Evolutionary conservation across 2,888 invertebrate species (phyloP).

Genomic region (Anthophora plumipes): DNA sequence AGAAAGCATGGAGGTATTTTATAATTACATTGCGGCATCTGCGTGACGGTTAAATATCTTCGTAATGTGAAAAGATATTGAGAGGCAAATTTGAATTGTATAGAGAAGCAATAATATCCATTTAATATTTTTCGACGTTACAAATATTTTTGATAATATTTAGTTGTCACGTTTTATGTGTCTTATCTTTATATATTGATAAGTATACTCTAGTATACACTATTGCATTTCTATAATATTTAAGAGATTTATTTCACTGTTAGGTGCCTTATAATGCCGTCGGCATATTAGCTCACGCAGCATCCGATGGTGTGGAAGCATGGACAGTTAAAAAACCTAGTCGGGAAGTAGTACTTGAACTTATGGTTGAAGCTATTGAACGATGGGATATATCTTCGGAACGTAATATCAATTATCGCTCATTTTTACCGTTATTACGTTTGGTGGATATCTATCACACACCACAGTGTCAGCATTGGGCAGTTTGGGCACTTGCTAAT

Average conservation of each 20-base stretch:
- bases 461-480: conserved; percentile 97
- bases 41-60: no score
- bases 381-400: conserved; percentile 95
- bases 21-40: neutral
- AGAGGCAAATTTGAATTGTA: no score
- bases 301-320: conserved; percentile 93
- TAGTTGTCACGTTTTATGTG: no score
- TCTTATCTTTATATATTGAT: neutral
- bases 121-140: no score
- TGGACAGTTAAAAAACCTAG: conserved; percentile 92
- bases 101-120: no score
- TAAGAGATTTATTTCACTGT: conserved; percentile 14
- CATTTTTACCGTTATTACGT: conserved; percentile 96
- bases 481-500: conserved; percentile 98
- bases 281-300: conserved; percentile 97
- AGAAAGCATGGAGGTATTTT: conserved; percentile 96
- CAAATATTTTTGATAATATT: no score
- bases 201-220: conserved; percentile 21
- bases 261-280: conserved; percentile 97
- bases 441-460: conserved; percentile 93
- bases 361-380: conserved; percentile 93
- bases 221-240: conserved; percentile 26
- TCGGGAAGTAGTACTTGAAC: conserved; percentile 89
- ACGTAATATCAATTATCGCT: conserved; percentile 98
- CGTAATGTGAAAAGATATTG: no score